These are phyloP conservation scores for Drosophila nasuta DNA, from an alignment of 1,140 invertebrate genomes.

Conservation along the genomic window DNA sequence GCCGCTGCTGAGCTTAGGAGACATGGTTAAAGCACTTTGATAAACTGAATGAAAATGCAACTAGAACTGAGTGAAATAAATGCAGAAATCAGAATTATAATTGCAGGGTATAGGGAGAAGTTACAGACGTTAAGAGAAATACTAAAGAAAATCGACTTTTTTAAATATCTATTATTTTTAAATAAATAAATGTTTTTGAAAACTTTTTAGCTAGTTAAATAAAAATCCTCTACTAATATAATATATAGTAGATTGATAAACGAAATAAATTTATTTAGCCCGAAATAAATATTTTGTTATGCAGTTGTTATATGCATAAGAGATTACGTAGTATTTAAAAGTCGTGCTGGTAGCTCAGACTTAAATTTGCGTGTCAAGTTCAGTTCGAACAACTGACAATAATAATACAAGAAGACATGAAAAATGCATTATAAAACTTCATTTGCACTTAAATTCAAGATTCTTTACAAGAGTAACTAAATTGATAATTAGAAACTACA, in stretches of 20 bases:
- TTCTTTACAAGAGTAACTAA: background rate
- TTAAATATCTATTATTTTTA: too few relatives aligned
- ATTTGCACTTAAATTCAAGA: background rate
- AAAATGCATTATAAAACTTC: background rate
- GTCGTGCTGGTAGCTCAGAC: background rate
- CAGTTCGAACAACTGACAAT: background rate
- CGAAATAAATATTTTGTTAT: too few relatives aligned
- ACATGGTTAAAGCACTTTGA: slow-evolving; percentile 4
- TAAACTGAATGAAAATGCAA: background rate
- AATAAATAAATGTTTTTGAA: too few relatives aligned
- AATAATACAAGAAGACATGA: background rate
- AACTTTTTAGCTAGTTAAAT: too few relatives aligned
- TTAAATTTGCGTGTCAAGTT: background rate
- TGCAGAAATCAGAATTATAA: background rate
- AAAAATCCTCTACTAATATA: too few relatives aligned
- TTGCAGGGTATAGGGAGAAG: background rate
- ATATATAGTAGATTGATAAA: too few relatives aligned
- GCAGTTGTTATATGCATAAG: too few relatives aligned
- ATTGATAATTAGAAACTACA: background rate
- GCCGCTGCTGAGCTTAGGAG: background rate
- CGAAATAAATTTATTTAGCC: too few relatives aligned
- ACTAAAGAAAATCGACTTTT: too few relatives aligned
- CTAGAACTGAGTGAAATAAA: background rate
- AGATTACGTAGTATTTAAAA: too few relatives aligned
- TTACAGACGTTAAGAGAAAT: background rate